phyloP scores from a whole-genome alignment of 2,888 invertebrate genomes.

The Drosophila infuscata region DNA sequence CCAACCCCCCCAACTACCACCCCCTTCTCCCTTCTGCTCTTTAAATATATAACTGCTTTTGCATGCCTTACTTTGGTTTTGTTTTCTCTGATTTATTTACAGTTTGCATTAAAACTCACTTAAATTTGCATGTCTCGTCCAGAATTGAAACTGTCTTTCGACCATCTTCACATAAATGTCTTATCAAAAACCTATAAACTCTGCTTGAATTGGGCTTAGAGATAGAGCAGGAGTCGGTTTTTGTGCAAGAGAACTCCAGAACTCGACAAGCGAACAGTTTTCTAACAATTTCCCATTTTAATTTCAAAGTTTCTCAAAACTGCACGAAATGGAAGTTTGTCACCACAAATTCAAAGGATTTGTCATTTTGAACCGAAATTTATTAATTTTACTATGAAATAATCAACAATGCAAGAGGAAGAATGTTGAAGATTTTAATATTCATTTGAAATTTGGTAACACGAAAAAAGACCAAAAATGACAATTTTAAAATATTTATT shows the following conservation, averaged over 20 bases:
- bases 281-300: not conserved
- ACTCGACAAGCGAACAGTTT: not conserved
- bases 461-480: not conserved
- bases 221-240: not conserved
- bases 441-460: not conserved
- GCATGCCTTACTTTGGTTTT: constrained; percentile 24
- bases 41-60: not conserved
- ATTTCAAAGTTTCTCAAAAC: not conserved
- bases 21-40: not conserved
- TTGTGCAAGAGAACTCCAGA: not conserved
- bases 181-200: constrained; percentile 4
- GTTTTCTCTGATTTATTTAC: constrained; percentile 60
- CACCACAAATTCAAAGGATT: not conserved
- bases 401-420: not conserved
- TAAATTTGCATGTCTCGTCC: constrained; percentile 45
- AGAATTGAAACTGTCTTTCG: constrained; percentile 13
- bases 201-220: not conserved
- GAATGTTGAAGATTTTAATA: too few relatives aligned
- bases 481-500: not conserved
- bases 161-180: constrained; percentile 29
- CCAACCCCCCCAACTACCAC: too few relatives aligned
- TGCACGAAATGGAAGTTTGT: not conserved
- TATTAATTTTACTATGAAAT: not conserved
- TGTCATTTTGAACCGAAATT: not conserved
- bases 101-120: constrained; percentile 72